Base-by-base conservation (phyloP, 1,140 invertebrate genomes). In the Sycophaga agraensis region DNA sequence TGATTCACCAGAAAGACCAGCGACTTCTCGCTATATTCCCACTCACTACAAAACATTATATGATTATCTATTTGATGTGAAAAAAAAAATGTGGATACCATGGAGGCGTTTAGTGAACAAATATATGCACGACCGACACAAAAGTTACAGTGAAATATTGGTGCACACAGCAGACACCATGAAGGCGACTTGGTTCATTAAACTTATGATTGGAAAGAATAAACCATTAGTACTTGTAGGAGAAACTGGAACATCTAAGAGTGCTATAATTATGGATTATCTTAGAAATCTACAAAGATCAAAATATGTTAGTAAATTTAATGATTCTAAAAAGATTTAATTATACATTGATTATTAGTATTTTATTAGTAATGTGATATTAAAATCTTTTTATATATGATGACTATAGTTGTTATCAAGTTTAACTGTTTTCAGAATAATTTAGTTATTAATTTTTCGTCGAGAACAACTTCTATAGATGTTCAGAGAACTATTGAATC, bases 221-320 rank as follows among this genome's bases (percentile, higher is more conserved):
- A 80, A 88, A 64, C 93, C 94, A 0, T 86, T 93, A 1, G 79
- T 96, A 4, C 80, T 97, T 8, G 86, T 95, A 0, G 94, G 94
- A 2, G 92, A 95, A 70, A 93, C 91, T 4, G 93, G 93, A 6
- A 93, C 92, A 37, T 94, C 92, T 0, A 96, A 97, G 82, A 93
- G 92, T 2, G 92, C 93, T 0, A 93, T 92, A 39, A 89, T 92
- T 57, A 85, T 87, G 61, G 88, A 92, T 70, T 95, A 92, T 81
- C 77, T 95, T 19, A 82, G 87, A 63, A 84, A 85, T 37, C 73
- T 96, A 17, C 84, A 89, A 71, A 63, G 82, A 4, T 84, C 88
- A 60, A 82, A 81, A 77, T 91, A 88, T 81, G 90, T 92, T 78
- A 86, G 84, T 54, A 14, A 2, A 6, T 31, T 49, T 17, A n/a